phyloP scores from a whole-genome alignment of 2,797 vertebrate genomes.

The Trichosurus vulpecula region DNA sequence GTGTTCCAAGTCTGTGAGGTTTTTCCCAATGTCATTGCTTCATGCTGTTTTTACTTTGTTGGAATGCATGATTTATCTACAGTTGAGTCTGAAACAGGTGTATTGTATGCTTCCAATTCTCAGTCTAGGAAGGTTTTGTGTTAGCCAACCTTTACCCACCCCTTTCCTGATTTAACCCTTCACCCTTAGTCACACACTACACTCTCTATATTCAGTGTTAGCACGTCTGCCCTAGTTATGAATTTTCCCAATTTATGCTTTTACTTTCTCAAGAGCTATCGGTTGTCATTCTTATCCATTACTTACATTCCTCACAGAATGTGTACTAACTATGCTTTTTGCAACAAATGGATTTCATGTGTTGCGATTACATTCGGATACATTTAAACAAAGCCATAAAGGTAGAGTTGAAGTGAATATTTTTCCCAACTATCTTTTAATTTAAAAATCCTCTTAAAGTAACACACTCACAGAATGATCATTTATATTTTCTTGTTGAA shows the following conservation, averaged over 20 bases:
- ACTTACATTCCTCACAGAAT: conserved; percentile 53
- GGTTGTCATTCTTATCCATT: conserved; percentile 45
- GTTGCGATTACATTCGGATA: conserved; percentile 20
- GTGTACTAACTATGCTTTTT: conserved; percentile 61
- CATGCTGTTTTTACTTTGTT: background rate
- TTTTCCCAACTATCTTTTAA: conserved; percentile 52
- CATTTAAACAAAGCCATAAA: conserved; percentile 23
- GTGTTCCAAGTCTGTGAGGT: conserved; percentile 43
- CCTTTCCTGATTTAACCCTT: conserved; percentile 26
- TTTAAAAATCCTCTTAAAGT: conserved; percentile 60
- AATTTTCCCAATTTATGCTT: conserved; percentile 48
- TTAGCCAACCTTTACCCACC: background rate
- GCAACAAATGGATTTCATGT: conserved; percentile 35
- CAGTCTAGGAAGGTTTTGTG: conserved; percentile 42
- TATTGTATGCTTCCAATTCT: conserved; percentile 25
- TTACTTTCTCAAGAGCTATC: conserved; percentile 11
- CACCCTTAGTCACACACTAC: background rate
- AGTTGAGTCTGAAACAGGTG: conserved; percentile 11
- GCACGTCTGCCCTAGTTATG: background rate
- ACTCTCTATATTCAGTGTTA: conserved; percentile 2
- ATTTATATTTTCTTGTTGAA: conserved; percentile 45
- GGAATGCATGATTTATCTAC: conserved; percentile 39
- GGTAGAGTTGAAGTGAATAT: conserved; percentile 27
- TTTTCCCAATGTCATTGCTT: background rate
- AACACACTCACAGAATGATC: conserved; percentile 36